Conservation (phyloP, 2,113 vertebrate genomes). For the Hipposideros armiger region DNA sequence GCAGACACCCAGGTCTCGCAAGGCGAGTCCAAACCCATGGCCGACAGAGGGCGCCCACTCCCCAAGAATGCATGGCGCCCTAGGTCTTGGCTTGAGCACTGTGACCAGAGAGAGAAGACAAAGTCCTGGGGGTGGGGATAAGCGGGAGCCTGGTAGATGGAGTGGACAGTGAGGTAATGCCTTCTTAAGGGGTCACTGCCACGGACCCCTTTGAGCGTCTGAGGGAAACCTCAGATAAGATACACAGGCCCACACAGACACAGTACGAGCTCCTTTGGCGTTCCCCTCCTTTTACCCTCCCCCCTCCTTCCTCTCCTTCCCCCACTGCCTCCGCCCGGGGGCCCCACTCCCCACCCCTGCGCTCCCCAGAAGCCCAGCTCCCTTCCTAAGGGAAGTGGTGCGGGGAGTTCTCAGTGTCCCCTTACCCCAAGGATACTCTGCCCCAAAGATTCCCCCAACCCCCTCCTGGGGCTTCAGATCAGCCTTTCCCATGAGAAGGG, state of each 20-base stretch:
- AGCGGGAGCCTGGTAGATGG: too few relatives aligned
- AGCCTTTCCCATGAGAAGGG: not conserved
- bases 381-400: too few relatives aligned
- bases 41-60: not conserved
- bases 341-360: too few relatives aligned
- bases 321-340: too few relatives aligned
- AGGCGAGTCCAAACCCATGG: too few relatives aligned
- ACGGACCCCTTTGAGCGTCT: not conserved
- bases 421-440: not conserved
- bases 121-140: not conserved
- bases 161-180: too few relatives aligned
- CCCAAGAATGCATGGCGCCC: not conserved
- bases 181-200: not conserved
- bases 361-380: not conserved
- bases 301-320: too few relatives aligned
- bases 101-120: too few relatives aligned
- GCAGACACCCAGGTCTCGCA: accelerated
- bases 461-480: not conserved
- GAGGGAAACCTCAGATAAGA: not conserved
- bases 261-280: not conserved
- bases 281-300: too few relatives aligned
- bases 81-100: not conserved
- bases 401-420: too few relatives aligned
- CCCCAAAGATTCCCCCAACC: not conserved
- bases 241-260: not conserved